Base-by-base conservation (phyloP, 2,888 invertebrate genomes). In the Torymus aiolomorphi region DNA sequence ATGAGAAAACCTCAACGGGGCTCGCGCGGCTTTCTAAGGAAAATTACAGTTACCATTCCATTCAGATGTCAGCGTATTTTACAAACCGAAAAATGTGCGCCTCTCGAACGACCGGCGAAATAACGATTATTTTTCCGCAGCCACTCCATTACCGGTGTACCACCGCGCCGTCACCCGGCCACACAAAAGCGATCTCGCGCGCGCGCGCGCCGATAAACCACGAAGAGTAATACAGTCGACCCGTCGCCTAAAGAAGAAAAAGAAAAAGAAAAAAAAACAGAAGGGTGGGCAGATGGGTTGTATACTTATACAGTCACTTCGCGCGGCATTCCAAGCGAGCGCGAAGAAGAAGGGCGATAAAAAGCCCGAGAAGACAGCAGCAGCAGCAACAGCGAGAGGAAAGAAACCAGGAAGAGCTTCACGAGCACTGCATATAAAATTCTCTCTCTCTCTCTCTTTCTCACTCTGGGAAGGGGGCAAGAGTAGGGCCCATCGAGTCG, bases 211-310 rank as follows among this genome's bases (percentile, higher is more conserved):
- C 16, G 4, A 66, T 11, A 42, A 66, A 66, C 18, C 66, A 16
- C 12, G 56, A 67, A n/a, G 67, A n/a, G 54, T n/a, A 56, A 56
- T n/a, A 70, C 42, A 42, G 42, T 42, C 42, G 69, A 42, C 12
- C 57, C 3, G 57, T 20, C 12, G 52, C 2, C 16, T 2, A 52
- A 14, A 14, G 72, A 16, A 49, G 18, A 51, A 59, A 5, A 20
- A 1, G 70, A 42, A 11, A 18, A 2, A 18, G 57, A 24, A 61
- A 24, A 20, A 61, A 42, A 42, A 20, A 42, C 42, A 8, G 42
- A 42, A 42, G 42, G 42, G 42, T 42, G 8, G 42, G 42, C 42
- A 42, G 42, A 42, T 42, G 8, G 42, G 42, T 42, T 5, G 8
- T 42, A 42, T 42, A 42, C 5, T 0, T 42, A 42, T 42, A 8